Conservation (phyloP, 2,888 invertebrate genomes). For the Nemotelus pantherinus region DNA sequence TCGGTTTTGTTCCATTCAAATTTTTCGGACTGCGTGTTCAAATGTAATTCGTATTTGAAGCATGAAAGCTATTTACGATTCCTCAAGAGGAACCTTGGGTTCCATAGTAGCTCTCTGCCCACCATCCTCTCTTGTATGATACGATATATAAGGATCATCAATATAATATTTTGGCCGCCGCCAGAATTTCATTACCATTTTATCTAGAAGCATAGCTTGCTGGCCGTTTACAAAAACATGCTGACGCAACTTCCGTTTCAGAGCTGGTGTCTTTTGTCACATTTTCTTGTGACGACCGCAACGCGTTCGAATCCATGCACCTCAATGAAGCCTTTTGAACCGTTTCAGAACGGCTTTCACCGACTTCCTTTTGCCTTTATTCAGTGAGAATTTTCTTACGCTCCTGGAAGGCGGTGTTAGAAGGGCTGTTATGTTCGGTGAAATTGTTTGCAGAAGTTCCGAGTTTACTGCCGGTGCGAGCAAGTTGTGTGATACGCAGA, state of each 20-base stretch:
- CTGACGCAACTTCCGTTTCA: constrained; percentile 72
- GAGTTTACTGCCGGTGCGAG: neutral
- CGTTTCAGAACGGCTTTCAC: constrained; percentile 75
- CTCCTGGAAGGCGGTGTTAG: constrained; percentile 63
- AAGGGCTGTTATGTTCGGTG: neutral
- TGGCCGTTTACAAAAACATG: constrained; percentile 85
- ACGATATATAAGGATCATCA: constrained; percentile 91
- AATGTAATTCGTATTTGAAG: too few relatives aligned
- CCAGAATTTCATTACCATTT: constrained; percentile 91
- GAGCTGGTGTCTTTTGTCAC: constrained; percentile 75
- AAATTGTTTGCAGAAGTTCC: neutral
- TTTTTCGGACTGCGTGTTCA: too few relatives aligned
- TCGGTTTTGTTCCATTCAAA: too few relatives aligned
- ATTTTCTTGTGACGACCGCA: constrained; percentile 79
- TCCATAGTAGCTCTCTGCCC: too few relatives aligned
- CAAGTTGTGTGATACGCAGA: too few relatives aligned
- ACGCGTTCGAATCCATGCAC: constrained; percentile 87
- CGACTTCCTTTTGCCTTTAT: constrained; percentile 79
- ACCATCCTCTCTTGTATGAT: constrained; percentile 79
- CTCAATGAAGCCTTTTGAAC: constrained; percentile 87
- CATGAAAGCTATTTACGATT: too few relatives aligned
- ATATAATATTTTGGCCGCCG: constrained; percentile 84
- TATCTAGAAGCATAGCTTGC: constrained; percentile 84
- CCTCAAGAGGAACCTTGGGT: too few relatives aligned
- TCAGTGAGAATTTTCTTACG: constrained; percentile 78